Evolutionary conservation across 2,113 vertebrate genomes (phyloP), one percentile per base, ranked within the genome.

Genomic region (Psittacus erithacus): DNA sequence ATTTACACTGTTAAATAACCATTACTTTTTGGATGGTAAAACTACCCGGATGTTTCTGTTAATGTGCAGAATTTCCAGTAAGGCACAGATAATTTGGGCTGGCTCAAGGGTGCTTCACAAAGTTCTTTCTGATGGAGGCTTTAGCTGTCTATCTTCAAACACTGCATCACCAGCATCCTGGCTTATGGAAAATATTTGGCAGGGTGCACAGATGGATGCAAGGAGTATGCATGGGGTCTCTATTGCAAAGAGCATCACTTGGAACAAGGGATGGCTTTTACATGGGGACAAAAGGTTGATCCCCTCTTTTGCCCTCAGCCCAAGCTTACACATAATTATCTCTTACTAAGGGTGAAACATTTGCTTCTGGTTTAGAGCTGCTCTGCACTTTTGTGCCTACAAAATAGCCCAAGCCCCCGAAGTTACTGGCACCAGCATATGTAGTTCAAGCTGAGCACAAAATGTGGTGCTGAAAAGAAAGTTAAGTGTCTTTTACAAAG

Each of bases 331-430:
- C 12, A 10, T 10, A 12, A 15, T 57, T 64, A 64, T 9, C 17
- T 63, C 10, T 52, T 47, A 13, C 10, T 20, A 20, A 3, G 6
- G 0, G 0, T 16, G 17, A 62, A 24, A 28, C 5, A 12, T 47
- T 33, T 59, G 9, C 14, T 44, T 50, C 12, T 46, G 14, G 2
- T 69, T 70, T 64, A 76, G 43, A 75, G 24, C 28, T 50, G 19
- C 29, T 4, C 14, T 49, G 41, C 60, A 17, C 13, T 41, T n/a
- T 3, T 18, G 9, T 49, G 31, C 24, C 53, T 44, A 39, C 11
- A 50, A 62, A 63, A 53, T 8, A 63, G 9, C 53, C 27, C 35
- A 57, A 39, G 13, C 13, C 38, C 52, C 33, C 38, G 50, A 3
- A 31, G 1, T 50, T 38, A 13, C 14, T 24, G 5, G 10, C 18